Base-by-base conservation (phyloP, 2,888 invertebrate species). In the Pseudococcus jackbeardsleyi region DNA sequence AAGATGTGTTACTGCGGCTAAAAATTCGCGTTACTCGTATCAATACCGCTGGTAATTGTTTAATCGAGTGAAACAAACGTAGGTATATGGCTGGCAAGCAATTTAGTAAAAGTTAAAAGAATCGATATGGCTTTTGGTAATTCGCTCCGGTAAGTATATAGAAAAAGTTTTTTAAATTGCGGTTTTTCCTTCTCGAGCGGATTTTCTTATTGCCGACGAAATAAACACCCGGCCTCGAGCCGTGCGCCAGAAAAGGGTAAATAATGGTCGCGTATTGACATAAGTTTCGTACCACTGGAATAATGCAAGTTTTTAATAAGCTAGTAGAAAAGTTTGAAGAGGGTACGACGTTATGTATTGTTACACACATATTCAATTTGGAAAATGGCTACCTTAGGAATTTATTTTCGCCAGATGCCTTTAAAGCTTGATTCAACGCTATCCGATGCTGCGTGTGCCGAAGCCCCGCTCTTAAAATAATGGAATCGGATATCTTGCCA, bases 291-390 rank as follows among this genome's bases (percentile, higher is more conserved):
- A 77, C 48, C 64, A 68, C 64, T 85, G 72, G 48, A 85, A 59
- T 84, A 72, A 85, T 88, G 85, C 64, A 77, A 64, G 64, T 84
- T 68, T 88, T 68, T 59, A 88, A 89, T 88, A 88, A 77, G 77
- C 85, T 85, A 79, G 82, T 84, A 46, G 59, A 85, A 89, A 89
- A 86, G 86, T 86, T 86, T 86, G 64, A 86, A 86, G 86, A 86
- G 86, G 86, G 68, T 86, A 86, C 86, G 86, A 88, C 86, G 89
- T 89, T 89, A 89, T 89, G 89, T 89, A 89, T 89, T 89, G 89
- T 89, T 88, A 89, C 89, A 89, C 89, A 88, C 89, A 89, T 89
- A 89, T 89, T 89, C 89, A 89, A 89, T 89, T 89, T 89, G 89
- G 89, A 89, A 89, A 89, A 89, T 89, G 88, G 89, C 89, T 85